Base-by-base conservation (phyloP, 1,140 invertebrate genomes). In the Pseudomyrmex gracilis region DNA sequence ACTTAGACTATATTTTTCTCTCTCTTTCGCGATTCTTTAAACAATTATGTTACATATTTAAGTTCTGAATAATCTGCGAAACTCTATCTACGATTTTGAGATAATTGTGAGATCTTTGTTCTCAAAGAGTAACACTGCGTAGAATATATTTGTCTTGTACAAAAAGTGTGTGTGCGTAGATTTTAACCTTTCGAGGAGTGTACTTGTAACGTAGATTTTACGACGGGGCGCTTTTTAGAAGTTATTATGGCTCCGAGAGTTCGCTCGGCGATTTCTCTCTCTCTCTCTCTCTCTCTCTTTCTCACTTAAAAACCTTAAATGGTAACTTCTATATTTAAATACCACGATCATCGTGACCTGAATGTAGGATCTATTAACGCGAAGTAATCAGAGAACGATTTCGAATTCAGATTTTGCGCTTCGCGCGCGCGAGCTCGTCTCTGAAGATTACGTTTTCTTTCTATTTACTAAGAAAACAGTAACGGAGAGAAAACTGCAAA, bases 311-410 rank as follows among this genome's bases (percentile, higher is more conserved):
- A 77, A 77, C 51, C 49, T 45, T 45, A 24, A 68, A 67, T 13
- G 15, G 47, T 77, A 77, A 67, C 76, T 58, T 58, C 34, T 70
- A 58, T 45, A 57, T 78, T 78, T 57, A 78, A 64, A 57, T 45
- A 78, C 22, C 53, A 45, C 64, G 43, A 53, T 77, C 68, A 78
- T 78, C 76, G 43, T 55, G 74, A 67, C 53, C 58, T 58, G 64
- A 78, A 68, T 13, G 64, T 70, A 64, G 70, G 43, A 57, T 78
- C 53, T 70, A 47, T 78, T 70, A 78, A 70, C 53, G 67, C 47
- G 47, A 45, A 57, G 76, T 58, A 78, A 78, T 68, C 15, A 58
- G 20, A 70, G 53, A 78, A 70, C 51, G 20, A 17, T 51, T 13
- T 45, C 22, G 34, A 34, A 7, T 34, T 34, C 34, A 34, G 34